Percentiles rank a stretch among this genome's conserved stretches.
Evolutionary conservation across 2,888 invertebrate species (phyloP).

Genomic region (Anorthoa munda): DNA sequence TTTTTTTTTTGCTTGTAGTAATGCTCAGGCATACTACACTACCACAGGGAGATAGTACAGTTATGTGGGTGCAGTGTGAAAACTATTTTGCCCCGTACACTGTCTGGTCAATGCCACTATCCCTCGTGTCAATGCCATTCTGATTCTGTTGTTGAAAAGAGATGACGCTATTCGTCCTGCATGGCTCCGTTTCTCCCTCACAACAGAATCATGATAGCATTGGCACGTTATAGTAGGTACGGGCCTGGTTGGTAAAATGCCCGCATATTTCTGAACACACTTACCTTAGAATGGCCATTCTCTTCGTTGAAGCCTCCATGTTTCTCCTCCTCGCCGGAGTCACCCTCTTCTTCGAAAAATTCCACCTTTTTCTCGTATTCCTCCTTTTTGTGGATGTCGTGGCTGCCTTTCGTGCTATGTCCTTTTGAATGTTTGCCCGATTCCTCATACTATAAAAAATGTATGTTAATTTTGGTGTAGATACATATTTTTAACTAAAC

Average conservation of each 20-base stretch:
- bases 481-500: background rate
- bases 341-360: conserved; percentile 94
- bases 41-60: too few species aligned
- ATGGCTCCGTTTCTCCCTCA: too few species aligned
- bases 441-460: conserved; percentile 89
- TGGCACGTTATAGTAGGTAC: too few species aligned
- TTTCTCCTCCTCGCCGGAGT: conserved; percentile 92
- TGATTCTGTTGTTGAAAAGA: too few species aligned
- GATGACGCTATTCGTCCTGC: too few species aligned
- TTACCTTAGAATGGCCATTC: conserved; percentile 82
- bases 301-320: conserved; percentile 92
- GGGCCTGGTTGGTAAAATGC: background rate
- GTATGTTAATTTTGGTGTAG: background rate
- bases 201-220: too few species aligned
- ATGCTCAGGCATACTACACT: too few species aligned
- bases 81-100: too few species aligned
- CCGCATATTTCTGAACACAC: conserved; percentile 45
- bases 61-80: too few species aligned
- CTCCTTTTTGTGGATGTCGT: conserved; percentile 94
- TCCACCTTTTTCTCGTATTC: conserved; percentile 94
- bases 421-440: conserved; percentile 94
- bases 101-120: too few species aligned
- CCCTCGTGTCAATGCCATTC: too few species aligned
- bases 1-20: too few species aligned
- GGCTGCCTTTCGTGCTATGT: conserved; percentile 94